Evolutionary conservation across 2,888 invertebrate genomes (phyloP), one percentile per base, ranked within the genome.

Genomic region (Epirrita christyi): DNA sequence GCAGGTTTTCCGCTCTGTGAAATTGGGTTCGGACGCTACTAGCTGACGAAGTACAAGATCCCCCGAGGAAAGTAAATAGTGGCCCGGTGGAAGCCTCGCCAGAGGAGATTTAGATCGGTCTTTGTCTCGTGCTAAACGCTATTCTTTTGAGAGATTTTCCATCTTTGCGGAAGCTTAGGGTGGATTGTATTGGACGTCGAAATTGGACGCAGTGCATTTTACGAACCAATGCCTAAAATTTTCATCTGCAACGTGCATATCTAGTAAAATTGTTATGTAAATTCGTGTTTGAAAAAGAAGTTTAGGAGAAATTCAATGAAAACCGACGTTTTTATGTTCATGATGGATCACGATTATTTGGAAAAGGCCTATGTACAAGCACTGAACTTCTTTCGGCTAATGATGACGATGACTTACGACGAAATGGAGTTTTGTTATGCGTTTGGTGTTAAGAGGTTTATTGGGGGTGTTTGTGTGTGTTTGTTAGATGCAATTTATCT

Each of bases 141-240:
- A 86, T 83, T 83, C 88, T 88, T 87, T 90, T 89, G 87, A 86
- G 85, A 87, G 88, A 89, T 89, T 90, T 86, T 79, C 81, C 80
- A 85, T 85, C 84, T 85, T 85, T 85, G 80, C 78, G 72, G 80
- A 81, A 78, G 76, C 81, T 80, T 76, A 71, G 70, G 70, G 74
- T 72, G 79, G 77, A 82, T 84, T 85, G 83, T 85, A 82, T 85
- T 84, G 83, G 76, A 83, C 72, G 76, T 79, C 61, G 76, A 80
- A 86, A 85, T 84, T 81, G 79, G 73, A 71, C 76, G 71, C 61
- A 72, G 70, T 61, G 74, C 67, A 75, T 78, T 81, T 81, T 75
- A 57, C 64, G 61, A 68, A 73, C 66, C 63, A 59, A 63, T 67
- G 45, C 66, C 66, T 69, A 50, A 63, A 68, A 63, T 62, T 53